phyloP scores from a whole-genome alignment of 2,113 vertebrate genomes.

The Phrynosoma platyrhinos region DNA sequence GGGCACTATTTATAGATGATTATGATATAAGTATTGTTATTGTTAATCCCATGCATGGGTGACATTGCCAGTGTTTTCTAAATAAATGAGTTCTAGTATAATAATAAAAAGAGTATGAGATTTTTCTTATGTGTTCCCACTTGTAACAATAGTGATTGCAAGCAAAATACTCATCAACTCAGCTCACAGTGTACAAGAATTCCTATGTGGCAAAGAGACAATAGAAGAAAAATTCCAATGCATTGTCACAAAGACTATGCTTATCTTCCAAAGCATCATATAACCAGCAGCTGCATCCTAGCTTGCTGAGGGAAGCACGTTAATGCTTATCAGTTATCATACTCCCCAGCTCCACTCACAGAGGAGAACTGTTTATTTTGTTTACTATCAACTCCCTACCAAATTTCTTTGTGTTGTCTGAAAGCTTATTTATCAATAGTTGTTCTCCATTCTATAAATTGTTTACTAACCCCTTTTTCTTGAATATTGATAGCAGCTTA shows the following conservation, averaged over 20 bases:
- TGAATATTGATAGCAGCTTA: conserved; percentile 20
- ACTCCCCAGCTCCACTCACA: background rate
- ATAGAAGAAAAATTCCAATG: background rate
- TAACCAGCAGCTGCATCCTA: conserved; percentile 4
- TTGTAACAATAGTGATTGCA: background rate
- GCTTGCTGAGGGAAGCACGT: background rate
- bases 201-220: background rate
- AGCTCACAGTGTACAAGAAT: background rate
- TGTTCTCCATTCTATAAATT: background rate
- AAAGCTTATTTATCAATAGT: conserved; percentile 1
- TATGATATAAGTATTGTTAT: too few species aligned
- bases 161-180: background rate
- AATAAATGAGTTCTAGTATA: background rate
- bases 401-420: background rate
- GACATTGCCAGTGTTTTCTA: background rate
- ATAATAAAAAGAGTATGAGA: background rate
- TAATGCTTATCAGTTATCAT: conserved; percentile 14
- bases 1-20: background rate
- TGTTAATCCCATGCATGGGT: background rate
- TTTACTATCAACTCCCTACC: conserved; percentile 9
- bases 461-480: background rate
- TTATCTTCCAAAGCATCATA: background rate
- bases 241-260: background rate
- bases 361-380: background rate
- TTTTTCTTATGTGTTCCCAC: background rate